Evolutionary conservation across 2,888 invertebrate species (phyloP).

Genomic region (Hemithea aestivaria): DNA sequence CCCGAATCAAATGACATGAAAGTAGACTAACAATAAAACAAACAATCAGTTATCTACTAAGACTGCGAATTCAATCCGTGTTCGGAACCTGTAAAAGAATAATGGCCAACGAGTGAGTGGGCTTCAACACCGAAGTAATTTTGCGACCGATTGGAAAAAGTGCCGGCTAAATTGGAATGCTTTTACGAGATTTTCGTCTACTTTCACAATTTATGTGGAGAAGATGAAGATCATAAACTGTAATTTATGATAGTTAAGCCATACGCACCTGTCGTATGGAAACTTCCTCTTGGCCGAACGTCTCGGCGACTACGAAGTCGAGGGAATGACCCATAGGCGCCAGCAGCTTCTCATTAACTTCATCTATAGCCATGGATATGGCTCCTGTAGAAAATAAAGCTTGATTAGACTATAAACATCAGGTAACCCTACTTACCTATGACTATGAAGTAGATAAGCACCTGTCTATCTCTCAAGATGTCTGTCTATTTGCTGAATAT

Average conservation of each 20-base stretch:
- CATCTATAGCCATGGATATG: constrained; percentile 90
- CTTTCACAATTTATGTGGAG: constrained; percentile 19
- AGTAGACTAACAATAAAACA: constrained; percentile 11
- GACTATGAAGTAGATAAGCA: too few species aligned
- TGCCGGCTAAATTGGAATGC: constrained; percentile 36
- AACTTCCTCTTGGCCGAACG: constrained; percentile 91
- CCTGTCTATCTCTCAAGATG: too few species aligned
- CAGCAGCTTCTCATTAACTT: constrained; percentile 84
- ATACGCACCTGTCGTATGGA: constrained; percentile 84
- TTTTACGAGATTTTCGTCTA: constrained; percentile 29
- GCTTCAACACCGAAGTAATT: constrained; percentile 45
- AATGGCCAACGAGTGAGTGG: constrained; percentile 44
- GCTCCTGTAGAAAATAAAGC: constrained; percentile 80
- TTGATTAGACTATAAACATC: constrained; percentile 4
- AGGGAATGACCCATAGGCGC: constrained; percentile 84
- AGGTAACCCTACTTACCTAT: too few species aligned
- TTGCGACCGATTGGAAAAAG: constrained; percentile 50
- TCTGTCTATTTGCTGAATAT: too few species aligned
- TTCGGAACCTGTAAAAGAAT: constrained; percentile 52
- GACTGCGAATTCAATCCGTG: constrained; percentile 40
- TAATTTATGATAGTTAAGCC: constrained; percentile 19
- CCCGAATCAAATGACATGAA: constrained; percentile 1
- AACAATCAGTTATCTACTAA: constrained; percentile 21
- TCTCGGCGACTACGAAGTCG: constrained; percentile 91
- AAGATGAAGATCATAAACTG: constrained; percentile 18